Evolutionary conservation across 2,797 vertebrate genomes (phyloP), one percentile per base, ranked within the genome.

Genomic region (Mormyrops attenuatus): DNA sequence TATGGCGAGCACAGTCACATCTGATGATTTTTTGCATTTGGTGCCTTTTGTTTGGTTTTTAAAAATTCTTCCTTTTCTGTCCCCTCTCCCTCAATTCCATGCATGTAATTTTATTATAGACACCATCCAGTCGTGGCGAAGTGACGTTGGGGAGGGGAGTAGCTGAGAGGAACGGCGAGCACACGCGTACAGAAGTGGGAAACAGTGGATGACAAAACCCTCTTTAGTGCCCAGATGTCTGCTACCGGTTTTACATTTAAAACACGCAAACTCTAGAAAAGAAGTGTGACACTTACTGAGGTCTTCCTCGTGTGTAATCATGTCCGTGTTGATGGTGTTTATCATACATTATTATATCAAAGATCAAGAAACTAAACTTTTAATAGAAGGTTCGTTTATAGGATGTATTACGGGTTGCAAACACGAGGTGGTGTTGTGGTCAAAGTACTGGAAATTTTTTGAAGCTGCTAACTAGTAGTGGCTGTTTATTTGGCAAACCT

Each of bases 111-210:
- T 94, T 95, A 94, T 96, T 91, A 93, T 94, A 90, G 91, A 92
- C 93, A 92, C 93, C 92, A 95, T 95, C 95, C 95, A 95, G 95
- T 95, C 93, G 94, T 92, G 94, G 90, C 92, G 90, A 92, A 91
- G 92, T 96, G 96, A 96, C 96, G 95, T 95, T 91, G 92, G 93
- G 92, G 88, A 92, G 93, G 93, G 94, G 94, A 90, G 95, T 92
- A 93, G 94, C 92, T 92, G 92, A 93, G 63, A 93, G 92, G 90
- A 91, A 91, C 84, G 92, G 91, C 91, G 90, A 92, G 66, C 60
- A n/a, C 34, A 66, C 41, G 15, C 91, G 90, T 89, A 69, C 77
- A 63, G 90, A 91, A 90, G 90, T 92, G 88, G 90, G 91, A 92
- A 93, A 92, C 93, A 93, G 93, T 93, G 92, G 93, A 92, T 90